A percentile compares a stretch with the other conserved stretches of the same genome.
phyloP scores from a whole-genome alignment of 23 tunicate genomes.

The Corella eumyota region DNA sequence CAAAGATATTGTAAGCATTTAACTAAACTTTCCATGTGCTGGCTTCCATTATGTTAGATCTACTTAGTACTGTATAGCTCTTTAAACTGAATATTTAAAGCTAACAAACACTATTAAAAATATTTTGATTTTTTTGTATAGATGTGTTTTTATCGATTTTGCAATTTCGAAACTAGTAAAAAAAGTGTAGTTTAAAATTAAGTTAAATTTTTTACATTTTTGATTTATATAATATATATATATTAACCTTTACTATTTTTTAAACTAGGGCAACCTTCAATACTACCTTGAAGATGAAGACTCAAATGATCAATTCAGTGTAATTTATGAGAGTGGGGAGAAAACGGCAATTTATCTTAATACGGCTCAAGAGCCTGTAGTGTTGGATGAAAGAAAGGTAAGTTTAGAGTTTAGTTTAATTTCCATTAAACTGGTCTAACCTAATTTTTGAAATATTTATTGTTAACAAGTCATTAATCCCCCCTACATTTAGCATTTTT shows the following conservation, averaged over 20 bases:
- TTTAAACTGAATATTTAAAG: no score
- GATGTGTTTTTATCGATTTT: no score
- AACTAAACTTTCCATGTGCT: no score
- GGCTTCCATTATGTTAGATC: neutral
- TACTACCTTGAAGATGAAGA: constrained; percentile 83
- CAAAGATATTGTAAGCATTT: constrained; percentile 56
- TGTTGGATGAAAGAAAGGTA: constrained; percentile 64
- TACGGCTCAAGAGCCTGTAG: constrained; percentile 39
- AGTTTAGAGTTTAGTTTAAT: neutral
- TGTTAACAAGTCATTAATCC: no score
- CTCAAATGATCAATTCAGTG: constrained; percentile 85
- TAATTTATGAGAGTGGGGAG: constrained; percentile 80
- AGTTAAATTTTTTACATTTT: neutral
- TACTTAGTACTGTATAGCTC: no score
- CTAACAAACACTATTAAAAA: no score
- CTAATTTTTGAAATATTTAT: no score
- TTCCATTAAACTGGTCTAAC: no score
- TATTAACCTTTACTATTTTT: neutral
- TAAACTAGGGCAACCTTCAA: constrained; percentile 79
- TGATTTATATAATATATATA: neutral
- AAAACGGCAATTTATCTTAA: constrained; percentile 78
- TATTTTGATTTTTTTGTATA: no score
- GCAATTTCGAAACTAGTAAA: neutral
- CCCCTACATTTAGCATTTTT: no score
- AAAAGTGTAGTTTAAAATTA: neutral